Percentiles rank a stretch among this genome's conserved stretches.
phyloP scores from a whole-genome alignment of 2,797 vertebrate species.

The Zalophus californianus region DNA sequence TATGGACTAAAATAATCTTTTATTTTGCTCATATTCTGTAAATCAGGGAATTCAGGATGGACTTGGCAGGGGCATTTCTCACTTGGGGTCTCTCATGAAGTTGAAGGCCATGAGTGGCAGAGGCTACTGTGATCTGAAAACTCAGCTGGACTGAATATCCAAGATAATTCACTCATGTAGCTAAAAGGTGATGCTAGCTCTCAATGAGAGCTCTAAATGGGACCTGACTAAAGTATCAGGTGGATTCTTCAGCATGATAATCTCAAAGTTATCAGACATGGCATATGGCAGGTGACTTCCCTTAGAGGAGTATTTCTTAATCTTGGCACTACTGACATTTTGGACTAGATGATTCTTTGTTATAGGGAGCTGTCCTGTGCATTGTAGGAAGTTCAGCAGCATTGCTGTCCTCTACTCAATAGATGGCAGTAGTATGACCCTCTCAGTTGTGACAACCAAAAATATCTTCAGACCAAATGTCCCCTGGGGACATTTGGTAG shows the following conservation, averaged over 20 bases:
- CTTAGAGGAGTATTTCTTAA: background rate
- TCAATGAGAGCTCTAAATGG: background rate
- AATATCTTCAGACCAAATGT: background rate
- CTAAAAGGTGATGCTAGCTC: background rate
- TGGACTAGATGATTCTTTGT: background rate
- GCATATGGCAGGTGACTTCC: background rate
- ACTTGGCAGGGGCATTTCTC: background rate
- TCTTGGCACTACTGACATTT: background rate
- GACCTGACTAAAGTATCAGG: background rate
- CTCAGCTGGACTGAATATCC: background rate
- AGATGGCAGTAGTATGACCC: background rate
- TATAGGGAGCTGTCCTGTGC: background rate
- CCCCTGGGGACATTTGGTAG: background rate
- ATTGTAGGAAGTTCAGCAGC: background rate
- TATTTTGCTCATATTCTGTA: background rate
- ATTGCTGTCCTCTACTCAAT: background rate
- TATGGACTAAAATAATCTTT: background rate
- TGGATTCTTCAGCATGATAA: background rate
- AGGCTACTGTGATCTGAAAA: background rate
- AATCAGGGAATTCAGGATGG: background rate
- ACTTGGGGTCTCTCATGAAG: background rate
- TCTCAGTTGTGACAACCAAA: background rate
- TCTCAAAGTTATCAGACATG: background rate
- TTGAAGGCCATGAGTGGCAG: background rate
- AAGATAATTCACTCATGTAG: background rate